Base-by-base conservation (phyloP, 92 coral and sea anemone species). In the Virgularia gustaviana region DNA sequence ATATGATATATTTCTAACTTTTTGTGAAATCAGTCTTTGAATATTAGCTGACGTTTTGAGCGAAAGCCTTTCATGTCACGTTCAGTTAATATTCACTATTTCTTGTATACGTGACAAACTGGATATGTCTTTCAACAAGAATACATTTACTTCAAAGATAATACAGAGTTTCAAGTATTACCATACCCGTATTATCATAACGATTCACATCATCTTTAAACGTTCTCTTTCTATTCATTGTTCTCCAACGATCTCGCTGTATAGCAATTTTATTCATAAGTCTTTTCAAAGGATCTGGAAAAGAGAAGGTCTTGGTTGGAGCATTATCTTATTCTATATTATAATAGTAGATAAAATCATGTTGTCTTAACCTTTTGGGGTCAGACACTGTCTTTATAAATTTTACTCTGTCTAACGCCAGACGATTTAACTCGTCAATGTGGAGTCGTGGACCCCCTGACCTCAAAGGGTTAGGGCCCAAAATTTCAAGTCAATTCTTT, bases 241-340 rank as follows among this genome's bases (percentile, higher is more conserved):
- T 49, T 49, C 55, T 76, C 86, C 88, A 84, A 71, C 84, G 82
- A 32, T 79, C 90, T 55, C 96, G 81, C 72, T 89, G 96, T 35
- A 71, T 65, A 49, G 83, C 88, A 49, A 89, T 86, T 34, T 85
- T 84, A 31, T 77, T 78, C 30, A 86, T 52, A 13, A 89, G 86
- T 18, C 96, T 86, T 42, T 73, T 73, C 13, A 86, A 77, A 4
- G 96, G 88, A 78, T 89, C 96, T 89, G 68, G 6, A 65, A 43
- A 35, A 29, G 20, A n/a, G n/a, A n/a, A n/a, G n/a, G n/a, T n/a
- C n/a, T n/a, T n/a, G n/a, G n/a, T n/a, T n/a, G n/a, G n/a, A n/a
- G n/a, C n/a, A n/a, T n/a, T n/a, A n/a, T n/a, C n/a, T n/a, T n/a
- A n/a, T n/a, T n/a, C n/a, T n/a, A n/a, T n/a, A n/a, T n/a, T n/a